These are phyloP conservation scores for Brenthis ino DNA, from an alignment of 2,888 invertebrate genomes.

Conservation along the genomic window DNA sequence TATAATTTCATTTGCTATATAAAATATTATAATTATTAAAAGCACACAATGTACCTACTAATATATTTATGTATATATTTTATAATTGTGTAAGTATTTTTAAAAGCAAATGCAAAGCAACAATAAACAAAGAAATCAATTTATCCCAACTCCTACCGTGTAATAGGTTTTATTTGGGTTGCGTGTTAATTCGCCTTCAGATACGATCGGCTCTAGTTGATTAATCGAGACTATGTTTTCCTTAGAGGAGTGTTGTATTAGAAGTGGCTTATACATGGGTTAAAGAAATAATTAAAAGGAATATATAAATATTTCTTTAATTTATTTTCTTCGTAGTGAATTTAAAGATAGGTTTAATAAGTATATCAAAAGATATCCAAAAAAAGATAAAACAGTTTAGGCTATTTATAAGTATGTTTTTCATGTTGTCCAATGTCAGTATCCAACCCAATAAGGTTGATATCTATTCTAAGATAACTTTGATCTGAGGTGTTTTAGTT, in stretches of 20 bases:
- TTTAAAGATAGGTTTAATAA: too few species aligned
- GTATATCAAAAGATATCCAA: too few species aligned
- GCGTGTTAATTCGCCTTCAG: slow-evolving; percentile 41
- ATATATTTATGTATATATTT: neutral
- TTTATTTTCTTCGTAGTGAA: too few species aligned
- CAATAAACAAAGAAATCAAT: slow-evolving; percentile 28
- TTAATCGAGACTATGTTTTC: slow-evolving; percentile 43
- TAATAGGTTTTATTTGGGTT: slow-evolving; percentile 40
- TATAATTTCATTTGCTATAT: too few species aligned
- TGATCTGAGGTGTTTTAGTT: slow-evolving; percentile 34
- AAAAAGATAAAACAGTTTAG: too few species aligned
- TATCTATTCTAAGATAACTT: slow-evolving; percentile 9
- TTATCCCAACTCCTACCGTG: slow-evolving; percentile 31
- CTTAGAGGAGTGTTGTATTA: slow-evolving; percentile 12
- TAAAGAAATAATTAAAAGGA: too few species aligned
- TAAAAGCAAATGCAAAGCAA: slow-evolving; percentile 17
- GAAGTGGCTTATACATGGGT: slow-evolving; percentile 1
- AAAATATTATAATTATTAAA: too few species aligned
- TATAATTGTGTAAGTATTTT: slow-evolving; percentile 5
- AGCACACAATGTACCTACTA: neutral
- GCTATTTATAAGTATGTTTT: too few species aligned
- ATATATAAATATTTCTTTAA: too few species aligned
- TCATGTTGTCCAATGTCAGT: too few species aligned
- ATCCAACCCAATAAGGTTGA: neutral
- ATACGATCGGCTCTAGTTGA: slow-evolving; percentile 45